phyloP scores from a whole-genome alignment of 2,888 invertebrate genomes.

The Pollenia angustigena region DNA sequence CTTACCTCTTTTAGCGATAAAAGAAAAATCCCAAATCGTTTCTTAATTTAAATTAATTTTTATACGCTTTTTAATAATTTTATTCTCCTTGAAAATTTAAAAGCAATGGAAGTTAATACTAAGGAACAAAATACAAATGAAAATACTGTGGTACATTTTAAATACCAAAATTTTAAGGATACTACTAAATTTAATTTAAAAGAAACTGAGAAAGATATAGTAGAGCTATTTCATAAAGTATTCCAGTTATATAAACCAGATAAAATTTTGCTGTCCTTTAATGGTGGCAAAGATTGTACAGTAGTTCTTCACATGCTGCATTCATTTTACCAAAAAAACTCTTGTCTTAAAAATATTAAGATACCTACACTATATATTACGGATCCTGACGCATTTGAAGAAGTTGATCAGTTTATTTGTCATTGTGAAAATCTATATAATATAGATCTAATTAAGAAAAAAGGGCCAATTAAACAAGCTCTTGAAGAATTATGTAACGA shows the following conservation, averaged over 20 bases:
- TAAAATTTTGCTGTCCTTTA: constrained; percentile 95
- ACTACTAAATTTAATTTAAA: background rate
- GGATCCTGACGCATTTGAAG: constrained; percentile 91
- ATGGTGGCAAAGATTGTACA: constrained; percentile 99
- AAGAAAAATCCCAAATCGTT: no score
- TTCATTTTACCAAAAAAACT: constrained; percentile 79
- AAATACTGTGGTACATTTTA: background rate
- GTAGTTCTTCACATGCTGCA: constrained; percentile 90
- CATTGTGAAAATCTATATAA: constrained; percentile 89
- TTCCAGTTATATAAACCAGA: constrained; percentile 88
- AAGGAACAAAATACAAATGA: background rate
- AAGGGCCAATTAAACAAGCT: constrained; percentile 89
- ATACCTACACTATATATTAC: constrained; percentile 90
- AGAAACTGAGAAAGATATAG: constrained; percentile 38
- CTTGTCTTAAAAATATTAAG: constrained; percentile 85
- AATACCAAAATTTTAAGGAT: constrained; percentile 26
- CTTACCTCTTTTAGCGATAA: no score
- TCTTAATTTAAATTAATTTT: no score
- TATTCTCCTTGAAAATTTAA: no score
- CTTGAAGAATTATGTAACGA: constrained; percentile 87
- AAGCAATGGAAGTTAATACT: constrained; percentile 40
- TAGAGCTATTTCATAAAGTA: constrained; percentile 85
- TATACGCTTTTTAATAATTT: no score
- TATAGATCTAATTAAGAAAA: constrained; percentile 88
- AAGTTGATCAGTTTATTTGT: constrained; percentile 93